Conservation (phyloP, 92 coral and sea anemone species). For the Chrysogorgia sp. region DNA sequence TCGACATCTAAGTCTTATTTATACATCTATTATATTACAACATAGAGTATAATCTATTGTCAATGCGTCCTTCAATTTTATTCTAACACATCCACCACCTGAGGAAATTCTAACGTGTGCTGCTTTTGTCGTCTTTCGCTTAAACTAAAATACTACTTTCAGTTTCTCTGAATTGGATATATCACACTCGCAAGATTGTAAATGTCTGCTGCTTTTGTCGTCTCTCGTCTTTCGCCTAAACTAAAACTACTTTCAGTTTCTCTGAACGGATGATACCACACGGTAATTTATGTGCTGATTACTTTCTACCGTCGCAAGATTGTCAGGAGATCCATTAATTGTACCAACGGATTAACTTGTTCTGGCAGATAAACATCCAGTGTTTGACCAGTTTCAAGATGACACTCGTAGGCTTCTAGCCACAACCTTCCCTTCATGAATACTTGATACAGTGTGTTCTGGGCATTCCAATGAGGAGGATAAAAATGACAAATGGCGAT, state of each 20-base stretch:
- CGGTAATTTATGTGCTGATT: background rate
- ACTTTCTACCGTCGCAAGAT: background rate
- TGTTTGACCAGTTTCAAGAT: conserved; percentile 30
- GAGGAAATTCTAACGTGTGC: no score
- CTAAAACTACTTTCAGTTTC: background rate
- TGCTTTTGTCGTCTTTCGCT: no score
- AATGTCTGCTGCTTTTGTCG: no score
- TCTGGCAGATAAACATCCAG: conserved; percentile 34
- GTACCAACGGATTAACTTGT: background rate
- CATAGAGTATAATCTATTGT: no score
- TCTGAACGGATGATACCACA: no score
- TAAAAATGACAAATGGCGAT: conserved; percentile 42
- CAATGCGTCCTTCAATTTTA: no score
- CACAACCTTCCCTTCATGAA: conserved; percentile 56
- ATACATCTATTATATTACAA: no score
- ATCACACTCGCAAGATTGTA: no score
- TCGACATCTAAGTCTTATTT: no score
- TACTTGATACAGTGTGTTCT: conserved; percentile 51
- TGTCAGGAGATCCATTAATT: background rate
- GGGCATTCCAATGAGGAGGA: conserved; percentile 32
- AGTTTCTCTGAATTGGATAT: no score
- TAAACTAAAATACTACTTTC: no score
- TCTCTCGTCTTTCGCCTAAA: background rate
- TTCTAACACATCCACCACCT: no score
- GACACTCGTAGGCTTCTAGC: conserved; percentile 57